Evolutionary conservation across 2,888 invertebrate species (phyloP).

Genomic region (Stenotaenia linearis): DNA sequence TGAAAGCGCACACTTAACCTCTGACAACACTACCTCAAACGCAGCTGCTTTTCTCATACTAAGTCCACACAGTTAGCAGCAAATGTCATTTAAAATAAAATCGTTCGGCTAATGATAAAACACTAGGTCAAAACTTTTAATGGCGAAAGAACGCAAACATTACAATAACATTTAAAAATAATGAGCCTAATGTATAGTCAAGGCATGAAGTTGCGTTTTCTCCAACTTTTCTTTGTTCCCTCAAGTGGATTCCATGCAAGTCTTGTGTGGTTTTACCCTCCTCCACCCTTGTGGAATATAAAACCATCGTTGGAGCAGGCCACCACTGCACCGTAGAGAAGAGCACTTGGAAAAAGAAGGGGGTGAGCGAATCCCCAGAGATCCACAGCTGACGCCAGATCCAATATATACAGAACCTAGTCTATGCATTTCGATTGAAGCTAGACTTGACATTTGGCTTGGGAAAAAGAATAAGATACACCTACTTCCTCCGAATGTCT

Average conservation of each 20-base stretch:
- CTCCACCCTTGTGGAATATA: not conserved
- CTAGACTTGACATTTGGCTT: not conserved
- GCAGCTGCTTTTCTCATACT: not conserved
- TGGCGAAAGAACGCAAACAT: no score
- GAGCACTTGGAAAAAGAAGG: conserved; percentile 12
- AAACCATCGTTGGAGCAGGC: not conserved
- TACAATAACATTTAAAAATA: not conserved
- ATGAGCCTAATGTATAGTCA: not conserved
- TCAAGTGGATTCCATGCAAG: conserved; percentile 1
- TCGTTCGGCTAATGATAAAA: not conserved
- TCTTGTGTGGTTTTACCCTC: conserved; percentile 2
- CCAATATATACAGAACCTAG: conserved; percentile 15
- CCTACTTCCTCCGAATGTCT: not conserved
- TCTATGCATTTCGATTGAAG: conserved; percentile 8
- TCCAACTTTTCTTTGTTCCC: not conserved
- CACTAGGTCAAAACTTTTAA: not conserved
- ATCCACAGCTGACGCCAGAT: conserved; percentile 8
- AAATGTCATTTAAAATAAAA: not conserved
- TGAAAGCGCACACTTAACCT: not conserved
- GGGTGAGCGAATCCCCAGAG: not conserved
- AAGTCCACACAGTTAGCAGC: not conserved
- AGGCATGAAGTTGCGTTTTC: not conserved
- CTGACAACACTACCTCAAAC: not conserved
- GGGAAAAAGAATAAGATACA: conserved; percentile 2
- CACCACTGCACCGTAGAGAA: not conserved